These are phyloP conservation scores for Camponotus pennsylvanicus DNA, from an alignment of 1,140 invertebrate species.

Conservation along the genomic window DNA sequence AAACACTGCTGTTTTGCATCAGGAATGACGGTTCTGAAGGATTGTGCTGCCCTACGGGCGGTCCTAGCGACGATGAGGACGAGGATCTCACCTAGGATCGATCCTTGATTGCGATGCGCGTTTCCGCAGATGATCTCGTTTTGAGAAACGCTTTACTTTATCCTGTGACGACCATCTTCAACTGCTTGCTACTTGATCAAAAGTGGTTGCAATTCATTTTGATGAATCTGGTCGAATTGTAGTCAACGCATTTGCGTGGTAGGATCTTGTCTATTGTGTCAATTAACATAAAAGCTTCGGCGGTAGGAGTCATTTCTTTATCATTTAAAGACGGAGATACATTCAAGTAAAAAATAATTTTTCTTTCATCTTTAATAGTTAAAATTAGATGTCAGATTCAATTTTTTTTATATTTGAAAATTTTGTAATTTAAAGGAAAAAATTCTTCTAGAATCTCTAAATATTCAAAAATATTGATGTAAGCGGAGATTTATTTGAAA, in stretches of 20 bases:
- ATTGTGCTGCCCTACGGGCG: constrained; percentile 92
- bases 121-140: constrained; percentile 46
- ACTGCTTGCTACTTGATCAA: constrained; percentile 15
- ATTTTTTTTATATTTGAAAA: not conserved
- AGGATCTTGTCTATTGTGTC: constrained; percentile 71
- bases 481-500: not conserved
- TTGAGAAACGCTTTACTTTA: constrained; percentile 59
- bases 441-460: not conserved
- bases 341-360: constrained; percentile 4
- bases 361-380: not conserved
- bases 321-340: constrained; percentile 46
- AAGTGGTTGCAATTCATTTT: constrained; percentile 62
- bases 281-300: constrained; percentile 61
- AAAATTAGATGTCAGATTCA: not conserved
- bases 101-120: constrained; percentile 53
- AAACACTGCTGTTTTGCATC: constrained; percentile 94
- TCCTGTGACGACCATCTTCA: constrained; percentile 47
- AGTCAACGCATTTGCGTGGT: constrained; percentile 72
- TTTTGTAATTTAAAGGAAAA: not conserved
- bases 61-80: constrained; percentile 87
- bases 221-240: constrained; percentile 73
- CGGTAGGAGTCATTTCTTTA: constrained; percentile 29
- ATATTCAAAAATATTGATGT: not conserved
- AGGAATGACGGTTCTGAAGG: constrained; percentile 93
- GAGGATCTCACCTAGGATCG: constrained; percentile 83